Conservation (phyloP, 2,113 vertebrate genomes). For the Melanostigma gelatinosum region DNA sequence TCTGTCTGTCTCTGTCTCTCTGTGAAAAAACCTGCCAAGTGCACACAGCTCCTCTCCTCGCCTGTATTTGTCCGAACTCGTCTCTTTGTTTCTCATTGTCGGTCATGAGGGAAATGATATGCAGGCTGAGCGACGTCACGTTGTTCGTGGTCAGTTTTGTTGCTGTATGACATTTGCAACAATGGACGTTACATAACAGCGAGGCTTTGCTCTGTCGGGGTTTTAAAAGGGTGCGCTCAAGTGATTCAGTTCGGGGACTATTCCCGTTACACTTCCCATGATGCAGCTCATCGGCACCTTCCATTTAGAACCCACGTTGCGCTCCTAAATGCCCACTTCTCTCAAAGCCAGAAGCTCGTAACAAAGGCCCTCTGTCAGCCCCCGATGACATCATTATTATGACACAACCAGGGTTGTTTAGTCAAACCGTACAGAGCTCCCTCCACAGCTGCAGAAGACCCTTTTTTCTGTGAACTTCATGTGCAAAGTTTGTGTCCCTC, state of each 20-base stretch:
- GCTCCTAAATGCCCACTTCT: not conserved
- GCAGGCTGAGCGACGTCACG: too few species aligned
- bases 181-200: not conserved
- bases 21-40: too few species aligned
- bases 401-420: not conserved
- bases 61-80: slow-evolving; percentile 38
- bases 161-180: not conserved
- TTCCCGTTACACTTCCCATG: not conserved
- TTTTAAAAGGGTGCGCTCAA: not conserved
- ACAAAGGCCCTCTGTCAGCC: not conserved
- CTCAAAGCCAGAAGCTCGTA: not conserved
- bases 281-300: not conserved
- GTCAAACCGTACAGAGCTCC: not conserved
- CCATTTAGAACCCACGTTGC: not conserved
- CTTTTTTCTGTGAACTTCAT: not conserved
- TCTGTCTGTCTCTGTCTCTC: slow-evolving; percentile 16
- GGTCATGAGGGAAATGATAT: not conserved
- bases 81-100: not conserved
- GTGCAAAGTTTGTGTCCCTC: not conserved
- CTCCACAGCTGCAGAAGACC: not conserved
- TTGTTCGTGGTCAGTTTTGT: not conserved
- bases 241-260: not conserved
- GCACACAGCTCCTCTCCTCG: slow-evolving; percentile 1
- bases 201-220: not conserved
- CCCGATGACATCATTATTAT: not conserved